Evolutionary conservation across 2,888 invertebrate genomes (phyloP).

Genomic region (Stomorhina lunata): DNA sequence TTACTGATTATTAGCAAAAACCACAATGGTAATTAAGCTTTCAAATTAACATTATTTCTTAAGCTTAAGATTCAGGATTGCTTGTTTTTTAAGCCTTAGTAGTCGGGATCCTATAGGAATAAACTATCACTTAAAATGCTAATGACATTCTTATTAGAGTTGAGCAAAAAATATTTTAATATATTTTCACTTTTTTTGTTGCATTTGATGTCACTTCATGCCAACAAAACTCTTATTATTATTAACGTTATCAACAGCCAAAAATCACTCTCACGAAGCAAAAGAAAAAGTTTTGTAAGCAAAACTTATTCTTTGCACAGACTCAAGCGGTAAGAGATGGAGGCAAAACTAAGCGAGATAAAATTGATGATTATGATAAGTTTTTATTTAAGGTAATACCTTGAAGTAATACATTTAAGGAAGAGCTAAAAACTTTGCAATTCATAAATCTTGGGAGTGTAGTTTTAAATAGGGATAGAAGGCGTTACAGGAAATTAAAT

Average conservation of each 20-base stretch:
- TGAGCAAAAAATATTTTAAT: constrained; percentile 26
- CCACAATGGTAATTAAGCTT: constrained; percentile 35
- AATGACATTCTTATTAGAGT: constrained; percentile 64
- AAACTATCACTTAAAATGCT: constrained; percentile 65
- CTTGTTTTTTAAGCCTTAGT: constrained; percentile 1
- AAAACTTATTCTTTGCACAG: constrained; percentile 13
- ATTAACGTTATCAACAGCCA: constrained; percentile 54
- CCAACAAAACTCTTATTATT: constrained; percentile 44
- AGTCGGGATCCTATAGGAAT: constrained; percentile 4
- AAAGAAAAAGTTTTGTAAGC: constrained; percentile 21
- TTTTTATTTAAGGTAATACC: constrained; percentile 26
- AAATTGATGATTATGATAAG: constrained; percentile 47
- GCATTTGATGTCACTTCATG: constrained; percentile 9
- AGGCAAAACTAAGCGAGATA: background rate
- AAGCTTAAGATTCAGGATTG: background rate
- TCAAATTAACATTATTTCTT: constrained; percentile 34
- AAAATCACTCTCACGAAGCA: constrained; percentile 32
- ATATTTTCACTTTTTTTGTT: constrained; percentile 7
- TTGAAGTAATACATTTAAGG: background rate
- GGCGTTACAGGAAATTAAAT: constrained; percentile 61
- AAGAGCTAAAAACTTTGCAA: background rate
- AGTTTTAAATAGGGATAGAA: constrained; percentile 19
- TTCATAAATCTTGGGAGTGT: constrained; percentile 40
- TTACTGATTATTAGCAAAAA: background rate
- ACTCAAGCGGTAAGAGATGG: background rate